Base-by-base conservation (phyloP, 1,140 invertebrate species). In the Aphelinus atriplicis region DNA sequence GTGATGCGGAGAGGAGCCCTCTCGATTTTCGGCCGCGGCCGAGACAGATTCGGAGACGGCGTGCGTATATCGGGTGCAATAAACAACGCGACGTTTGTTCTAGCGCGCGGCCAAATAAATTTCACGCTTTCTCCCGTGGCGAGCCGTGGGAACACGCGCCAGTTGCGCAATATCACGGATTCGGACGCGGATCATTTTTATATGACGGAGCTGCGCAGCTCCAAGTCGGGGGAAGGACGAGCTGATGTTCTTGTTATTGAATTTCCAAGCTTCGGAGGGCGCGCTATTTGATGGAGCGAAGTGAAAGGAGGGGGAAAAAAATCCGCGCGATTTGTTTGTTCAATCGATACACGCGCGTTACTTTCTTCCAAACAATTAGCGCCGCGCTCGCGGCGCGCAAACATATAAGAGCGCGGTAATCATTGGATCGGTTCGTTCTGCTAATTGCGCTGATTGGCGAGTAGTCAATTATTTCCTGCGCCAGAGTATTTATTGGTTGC, bases 301-400 rank as follows among this genome's bases (percentile, higher is more conserved):
- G 26, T 26, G 26, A 26, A 26, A 26, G 26, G 26, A 26, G 26
- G 26, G 26, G 26, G 26, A 26, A 26, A 26, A 26, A 26, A 26
- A 26, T 2, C n/a, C 55, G 3, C 3, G 1, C 7, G 47, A 62
- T 73, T 73, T 65, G 7, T 56, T 56, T 58, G 10, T 5, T 73
- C 50, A 55, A 75, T 71, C 62, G n/a, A 7, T 7, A 9, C 2
- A 9, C 7, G 9, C 4, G 47, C 48, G 63, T 57, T 75, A 60
- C 60, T 70, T 75, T 75, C 67, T 75, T 75, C 64, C 73, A 60
- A 75, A 75, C 73, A 70, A 75, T 75, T 75, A 58, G 57, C 66
- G 42, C 55, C 2, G 46, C 58, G 9, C 26, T 3, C 57, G 51
- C 42, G 2, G 51, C 10, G 4, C 42, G 48, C 3, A 63, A 58